phyloP scores from a whole-genome alignment of 2,888 invertebrate species.

The Belgica antarctica region DNA sequence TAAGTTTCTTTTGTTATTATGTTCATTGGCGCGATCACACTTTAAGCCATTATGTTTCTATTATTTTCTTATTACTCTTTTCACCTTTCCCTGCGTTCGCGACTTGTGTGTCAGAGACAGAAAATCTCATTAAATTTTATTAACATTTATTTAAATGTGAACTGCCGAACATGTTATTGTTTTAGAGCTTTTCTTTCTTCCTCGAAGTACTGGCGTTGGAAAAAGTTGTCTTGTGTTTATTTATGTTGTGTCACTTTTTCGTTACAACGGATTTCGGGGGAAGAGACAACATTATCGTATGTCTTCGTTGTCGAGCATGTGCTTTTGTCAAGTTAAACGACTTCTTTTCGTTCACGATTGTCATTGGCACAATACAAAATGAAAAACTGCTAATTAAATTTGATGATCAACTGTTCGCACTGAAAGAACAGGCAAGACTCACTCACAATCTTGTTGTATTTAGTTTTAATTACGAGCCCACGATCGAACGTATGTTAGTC shows the following conservation, averaged over 20 bases:
- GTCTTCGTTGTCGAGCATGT: slow-evolving; percentile 17
- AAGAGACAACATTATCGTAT: not conserved
- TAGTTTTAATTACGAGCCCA: too few relatives aligned
- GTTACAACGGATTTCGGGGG: not conserved
- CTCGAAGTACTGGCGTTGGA: too few relatives aligned
- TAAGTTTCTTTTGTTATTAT: not conserved
- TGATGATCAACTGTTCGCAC: too few relatives aligned
- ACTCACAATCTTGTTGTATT: too few relatives aligned
- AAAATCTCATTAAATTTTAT: slow-evolving; percentile 41
- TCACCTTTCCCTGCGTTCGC: not conserved
- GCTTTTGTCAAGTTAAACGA: slow-evolving; percentile 22
- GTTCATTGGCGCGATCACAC: slow-evolving; percentile 38
- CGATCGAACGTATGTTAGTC: too few relatives aligned
- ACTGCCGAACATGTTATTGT: slow-evolving; percentile 30
- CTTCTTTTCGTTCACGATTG: not conserved
- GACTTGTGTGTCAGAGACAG: not conserved
- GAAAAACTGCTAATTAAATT: too few relatives aligned
- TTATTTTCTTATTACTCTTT: too few relatives aligned
- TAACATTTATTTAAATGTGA: slow-evolving; percentile 35
- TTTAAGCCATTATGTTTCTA: not conserved
- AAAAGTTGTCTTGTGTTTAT: not conserved
- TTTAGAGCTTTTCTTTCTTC: not conserved
- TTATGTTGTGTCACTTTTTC: not conserved
- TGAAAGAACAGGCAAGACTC: too few relatives aligned
- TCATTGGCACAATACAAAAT: too few relatives aligned